Base-by-base conservation (phyloP, 2,113 vertebrate species). In the Hyperopisus bebe region DNA sequence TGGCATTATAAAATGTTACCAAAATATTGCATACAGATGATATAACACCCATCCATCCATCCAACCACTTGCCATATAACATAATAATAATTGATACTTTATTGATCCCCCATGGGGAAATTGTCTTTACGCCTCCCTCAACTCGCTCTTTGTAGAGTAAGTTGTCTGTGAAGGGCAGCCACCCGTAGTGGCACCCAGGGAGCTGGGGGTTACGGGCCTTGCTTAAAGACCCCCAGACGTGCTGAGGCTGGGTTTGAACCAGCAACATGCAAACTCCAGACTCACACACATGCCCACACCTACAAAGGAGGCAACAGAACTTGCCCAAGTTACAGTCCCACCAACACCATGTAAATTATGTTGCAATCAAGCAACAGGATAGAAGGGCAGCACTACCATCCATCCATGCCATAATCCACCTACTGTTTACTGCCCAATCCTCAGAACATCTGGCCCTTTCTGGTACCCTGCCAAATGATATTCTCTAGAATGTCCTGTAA, bases 171-270 rank as follows among this genome's bases (percentile, higher is more conserved):
- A 50, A 0, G 3, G 48, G 48, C 48, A 15, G 11, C 48, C 48
- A 50, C 48, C 3, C 0, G 1, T 50, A 50, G 48, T 3, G 0
- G 3, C 0, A 1, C 11, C 48, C 48, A 11, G 11, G 48, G 11
- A 48, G 10, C 10, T 48, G 47, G 47, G 47, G 47, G 47, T 50
- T 50, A 50, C 11, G 48, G 48, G 11, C 11, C 48, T 50, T 50
- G 48, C 0, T 50, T 0, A 50, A 13, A 2, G 0, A 50, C 48
- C 48, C 11, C 0, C 11, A 50, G 48, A 50, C 0, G 3, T 13
- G 48, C 11, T 13, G 48, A 50, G 11, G 11, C 0, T 50, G 48
- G 2, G 48, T 50, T 50, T 50, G 0, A 50, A 50, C 48, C 11
- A 13, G 11, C 48, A 2, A 55, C 53, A 21, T 55, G 53, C 53